These are phyloP conservation scores for Drosophila infuscata DNA, from an alignment of 2,888 invertebrate species.

Conservation along the genomic window DNA sequence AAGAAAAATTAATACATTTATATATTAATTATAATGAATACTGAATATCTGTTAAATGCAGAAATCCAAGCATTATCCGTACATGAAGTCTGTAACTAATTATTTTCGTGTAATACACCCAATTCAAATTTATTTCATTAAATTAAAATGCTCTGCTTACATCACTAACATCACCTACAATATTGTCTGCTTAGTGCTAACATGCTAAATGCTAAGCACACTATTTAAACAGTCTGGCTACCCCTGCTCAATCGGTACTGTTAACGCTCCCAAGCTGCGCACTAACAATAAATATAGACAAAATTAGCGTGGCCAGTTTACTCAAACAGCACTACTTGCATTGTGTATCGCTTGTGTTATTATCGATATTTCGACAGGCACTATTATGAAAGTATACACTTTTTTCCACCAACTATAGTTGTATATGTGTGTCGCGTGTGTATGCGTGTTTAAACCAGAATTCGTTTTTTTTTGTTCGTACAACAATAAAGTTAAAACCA, in stretches of 20 bases:
- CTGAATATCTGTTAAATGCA: not conserved
- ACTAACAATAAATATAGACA: not conserved
- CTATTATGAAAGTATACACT: constrained; percentile 49
- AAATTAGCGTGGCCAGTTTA: not conserved
- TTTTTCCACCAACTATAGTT: constrained; percentile 34
- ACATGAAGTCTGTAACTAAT: not conserved
- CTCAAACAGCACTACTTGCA: not conserved
- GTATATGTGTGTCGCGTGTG: constrained; percentile 11
- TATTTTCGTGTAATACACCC: not conserved
- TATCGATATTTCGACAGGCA: constrained; percentile 13
- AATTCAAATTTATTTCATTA: not conserved
- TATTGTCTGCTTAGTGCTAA: not conserved
- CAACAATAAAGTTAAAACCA: not conserved
- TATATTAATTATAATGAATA: not conserved
- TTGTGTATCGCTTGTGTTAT: constrained; percentile 5
- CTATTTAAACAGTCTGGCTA: not conserved
- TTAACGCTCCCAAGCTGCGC: not conserved
- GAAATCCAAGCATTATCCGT: not conserved
- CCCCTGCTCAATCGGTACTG: not conserved
- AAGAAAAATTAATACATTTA: not conserved
- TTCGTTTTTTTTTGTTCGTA: not conserved
- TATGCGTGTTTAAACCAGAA: constrained; percentile 10
- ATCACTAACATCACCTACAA: not conserved
- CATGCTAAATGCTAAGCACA: not conserved
- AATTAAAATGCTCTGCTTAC: not conserved